phyloP scores from a whole-genome alignment of 1,140 invertebrate species.

The Augochlora pura region DNA sequence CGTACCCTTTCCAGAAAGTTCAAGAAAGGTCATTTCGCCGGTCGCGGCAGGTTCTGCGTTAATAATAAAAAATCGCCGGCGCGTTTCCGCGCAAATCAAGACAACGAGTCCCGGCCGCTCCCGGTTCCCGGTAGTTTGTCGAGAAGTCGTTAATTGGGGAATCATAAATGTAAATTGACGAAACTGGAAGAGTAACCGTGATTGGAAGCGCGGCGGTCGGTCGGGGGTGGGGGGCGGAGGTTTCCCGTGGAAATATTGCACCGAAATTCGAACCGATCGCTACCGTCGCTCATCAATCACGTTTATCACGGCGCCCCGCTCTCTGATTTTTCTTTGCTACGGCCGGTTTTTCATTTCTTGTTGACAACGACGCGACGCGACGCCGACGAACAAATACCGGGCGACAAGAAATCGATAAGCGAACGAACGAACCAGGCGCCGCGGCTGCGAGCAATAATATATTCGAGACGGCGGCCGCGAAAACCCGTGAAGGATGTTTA shows the following conservation, averaged over 20 bases:
- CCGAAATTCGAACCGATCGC: conserved; percentile 58
- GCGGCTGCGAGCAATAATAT: conserved; percentile 24
- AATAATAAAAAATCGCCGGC: neutral
- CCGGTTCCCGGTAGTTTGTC: neutral
- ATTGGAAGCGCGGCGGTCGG: conserved; percentile 21
- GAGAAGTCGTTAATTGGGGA: conserved; percentile 55
- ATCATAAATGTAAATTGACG: conserved; percentile 55
- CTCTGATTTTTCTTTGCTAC: conserved; percentile 28
- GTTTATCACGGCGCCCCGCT: conserved; percentile 47
- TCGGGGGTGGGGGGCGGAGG: conserved; percentile 22
- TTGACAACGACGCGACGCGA: conserved; percentile 29
- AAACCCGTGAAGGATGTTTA: neutral
- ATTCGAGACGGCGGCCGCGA: conserved; percentile 7
- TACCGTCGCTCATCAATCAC: conserved; percentile 63
- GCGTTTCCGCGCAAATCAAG: too few relatives aligned
- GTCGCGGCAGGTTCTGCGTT: too few relatives aligned
- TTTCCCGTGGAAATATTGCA: conserved; percentile 57
- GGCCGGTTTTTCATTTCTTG: conserved; percentile 28
- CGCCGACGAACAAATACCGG: conserved; percentile 28
- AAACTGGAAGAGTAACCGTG: conserved; percentile 37
- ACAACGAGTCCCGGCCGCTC: too few relatives aligned
- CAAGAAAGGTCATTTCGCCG: too few relatives aligned
- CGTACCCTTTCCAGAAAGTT: too few relatives aligned
- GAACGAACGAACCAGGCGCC: conserved; percentile 9
- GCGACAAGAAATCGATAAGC: conserved; percentile 54